Evolutionary conservation across 2,888 invertebrate genomes (phyloP), one percentile per base, ranked within the genome.

Genomic region (Adineta ricciae): DNA sequence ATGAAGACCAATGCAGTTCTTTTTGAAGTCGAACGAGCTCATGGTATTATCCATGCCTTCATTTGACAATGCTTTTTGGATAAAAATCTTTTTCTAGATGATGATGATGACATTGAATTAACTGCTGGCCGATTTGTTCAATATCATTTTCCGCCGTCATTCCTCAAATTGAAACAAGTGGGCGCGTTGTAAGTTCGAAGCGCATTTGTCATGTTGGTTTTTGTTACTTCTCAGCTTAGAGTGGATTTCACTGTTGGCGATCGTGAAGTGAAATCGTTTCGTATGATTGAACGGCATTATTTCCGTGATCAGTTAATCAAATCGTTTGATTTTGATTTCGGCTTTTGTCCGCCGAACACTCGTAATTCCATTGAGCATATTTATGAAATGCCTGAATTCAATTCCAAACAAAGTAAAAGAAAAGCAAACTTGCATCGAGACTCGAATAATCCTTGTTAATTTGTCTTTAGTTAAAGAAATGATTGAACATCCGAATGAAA

Each of bases 271-370:
- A 95, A 90, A 89, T 95, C 96, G 90, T 98, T 99, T 91, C 93
- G 98, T 85, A 99, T 98, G 98, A 96, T 98, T 88, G 97, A 98
- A 91, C 93, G 96, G 83, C 97, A 98, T 91, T 98, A 95, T 92
- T 98, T 97, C 91, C 92, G 95, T 86, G 96, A 98, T 88, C 94
- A 94, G 86, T 92, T 97, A 87, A 92, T 98, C 85, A 98, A 99
- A 92, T 96, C 96, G 19, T 98, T 99, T 92, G 98, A 99, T 91
- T 99, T 99, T 92, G 97, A 98, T 91, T 99, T 99, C 92, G 98
- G 98, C 83, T 99, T 97, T 91, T 98, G 98, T 91, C 97, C 99
- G 91, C 98, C 98, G 82, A 95, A 95, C 91, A 97, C 96, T 87
- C 94, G 94, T 89, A 99, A 99, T 90, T 96, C 97, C 21, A 97